A percentile compares a stretch with the other conserved stretches of the same genome.
Evolutionary conservation across 2,113 vertebrate genomes (phyloP).

Genomic region (Mus spicilegus): DNA sequence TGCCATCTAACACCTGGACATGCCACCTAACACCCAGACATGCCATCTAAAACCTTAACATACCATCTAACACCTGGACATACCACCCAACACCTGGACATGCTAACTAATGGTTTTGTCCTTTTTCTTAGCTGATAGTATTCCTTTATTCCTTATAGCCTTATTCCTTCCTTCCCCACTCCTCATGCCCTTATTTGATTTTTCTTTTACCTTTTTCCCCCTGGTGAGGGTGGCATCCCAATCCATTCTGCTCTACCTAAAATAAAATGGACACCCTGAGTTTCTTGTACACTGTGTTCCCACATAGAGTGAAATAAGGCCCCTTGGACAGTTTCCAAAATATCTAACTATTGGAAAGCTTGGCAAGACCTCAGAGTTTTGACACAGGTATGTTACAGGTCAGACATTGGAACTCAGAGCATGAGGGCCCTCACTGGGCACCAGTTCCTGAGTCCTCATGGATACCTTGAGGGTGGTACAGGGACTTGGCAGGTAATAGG

Average conservation of each 20-base stretch:
- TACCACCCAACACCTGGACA: not conserved
- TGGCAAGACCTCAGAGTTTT: rapidly evolving
- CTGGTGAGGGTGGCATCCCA: too few species aligned
- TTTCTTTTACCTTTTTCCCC: rapidly evolving
- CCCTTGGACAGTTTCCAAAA: not conserved
- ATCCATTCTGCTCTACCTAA: too few species aligned
- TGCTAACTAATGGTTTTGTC: rapidly evolving
- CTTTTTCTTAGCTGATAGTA: not conserved
- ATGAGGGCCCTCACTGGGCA: rapidly evolving
- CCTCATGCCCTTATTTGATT: too few species aligned
- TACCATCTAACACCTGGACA: rapidly evolving
- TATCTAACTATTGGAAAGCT: rapidly evolving
- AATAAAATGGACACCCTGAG: rapidly evolving
- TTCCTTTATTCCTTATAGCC: not conserved
- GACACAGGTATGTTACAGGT: rapidly evolving
- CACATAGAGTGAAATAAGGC: rapidly evolving
- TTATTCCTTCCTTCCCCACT: too few species aligned
- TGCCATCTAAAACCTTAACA: rapidly evolving
- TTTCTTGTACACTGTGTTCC: rapidly evolving
- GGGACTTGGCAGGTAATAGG: not conserved
- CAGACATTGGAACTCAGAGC: rapidly evolving
- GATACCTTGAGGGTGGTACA: rapidly evolving
- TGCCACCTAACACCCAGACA: rapidly evolving
- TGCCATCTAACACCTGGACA: not conserved
- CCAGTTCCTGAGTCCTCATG: rapidly evolving